These are phyloP conservation scores for Propithecus deckenii DNA, from an alignment of 2,797 vertebrate genomes.

Conservation along the genomic window DNA sequence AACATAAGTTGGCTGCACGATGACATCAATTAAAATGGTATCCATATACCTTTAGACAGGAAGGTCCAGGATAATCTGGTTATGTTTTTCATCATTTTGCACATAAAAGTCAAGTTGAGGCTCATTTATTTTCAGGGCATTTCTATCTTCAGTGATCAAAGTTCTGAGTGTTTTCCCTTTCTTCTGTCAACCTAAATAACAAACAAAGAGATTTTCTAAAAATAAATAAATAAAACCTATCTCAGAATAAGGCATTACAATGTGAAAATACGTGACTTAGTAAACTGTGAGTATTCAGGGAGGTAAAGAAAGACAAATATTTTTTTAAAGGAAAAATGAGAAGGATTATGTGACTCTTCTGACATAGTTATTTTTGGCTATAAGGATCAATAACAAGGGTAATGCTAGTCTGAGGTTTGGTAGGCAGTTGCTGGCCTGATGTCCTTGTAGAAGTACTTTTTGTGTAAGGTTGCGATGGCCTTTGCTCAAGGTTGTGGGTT, in stretches of 20 bases:
- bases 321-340: neutral
- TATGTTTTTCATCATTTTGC: neutral
- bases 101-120: slow-evolving; percentile 77
- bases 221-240: no score
- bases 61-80: neutral
- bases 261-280: neutral
- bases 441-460: neutral
- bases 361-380: neutral
- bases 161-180: slow-evolving; percentile 81
- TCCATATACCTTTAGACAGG: no score
- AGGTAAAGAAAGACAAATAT: neutral
- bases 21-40: neutral
- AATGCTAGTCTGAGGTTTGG: neutral
- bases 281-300: neutral
- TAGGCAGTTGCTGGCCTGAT: neutral
- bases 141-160: slow-evolving; percentile 87
- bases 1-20: neutral
- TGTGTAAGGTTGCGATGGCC: neutral
- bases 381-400: neutral
- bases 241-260: neutral
- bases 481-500: neutral
- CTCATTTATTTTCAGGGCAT: slow-evolving; percentile 89
- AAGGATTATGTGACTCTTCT: neutral
- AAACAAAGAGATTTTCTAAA: neutral
- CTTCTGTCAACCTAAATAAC: slow-evolving; percentile 52